Evolutionary conservation across 2,888 invertebrate species (phyloP).

Genomic region (Dermolepida albohirtum): DNA sequence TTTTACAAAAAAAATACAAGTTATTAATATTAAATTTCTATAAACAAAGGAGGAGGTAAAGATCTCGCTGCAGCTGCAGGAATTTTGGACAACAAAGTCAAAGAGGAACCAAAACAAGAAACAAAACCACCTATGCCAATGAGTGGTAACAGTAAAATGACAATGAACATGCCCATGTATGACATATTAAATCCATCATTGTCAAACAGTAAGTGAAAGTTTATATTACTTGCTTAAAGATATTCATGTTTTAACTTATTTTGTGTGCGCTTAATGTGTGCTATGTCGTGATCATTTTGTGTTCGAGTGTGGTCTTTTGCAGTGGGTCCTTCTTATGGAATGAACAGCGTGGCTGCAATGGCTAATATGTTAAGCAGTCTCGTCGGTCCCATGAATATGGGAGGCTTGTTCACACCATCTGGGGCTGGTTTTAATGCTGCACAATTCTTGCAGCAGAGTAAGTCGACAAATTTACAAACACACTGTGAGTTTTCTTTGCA

Average conservation of each 20-base stretch:
- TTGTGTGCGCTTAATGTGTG: constrained; percentile 8
- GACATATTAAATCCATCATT: constrained; percentile 67
- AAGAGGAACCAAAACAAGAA: constrained; percentile 63
- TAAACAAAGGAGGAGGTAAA: constrained; percentile 80
- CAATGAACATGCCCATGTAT: constrained; percentile 67
- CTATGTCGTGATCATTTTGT: constrained; percentile 19
- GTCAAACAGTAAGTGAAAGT: constrained; percentile 46
- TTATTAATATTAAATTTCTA: constrained; percentile 17
- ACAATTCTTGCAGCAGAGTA: constrained; percentile 88
- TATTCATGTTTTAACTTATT: constrained; percentile 6
- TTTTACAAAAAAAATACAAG: background rate
- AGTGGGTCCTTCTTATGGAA: constrained; percentile 53
- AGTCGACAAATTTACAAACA: constrained; percentile 64
- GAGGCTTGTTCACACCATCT: constrained; percentile 58
- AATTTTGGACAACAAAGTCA: constrained; percentile 64
- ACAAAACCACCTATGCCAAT: constrained; percentile 53
- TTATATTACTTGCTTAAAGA: too few relatives aligned
- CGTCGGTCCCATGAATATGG: constrained; percentile 63
- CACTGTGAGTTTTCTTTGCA: constrained; percentile 42
- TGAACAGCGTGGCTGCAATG: constrained; percentile 66
- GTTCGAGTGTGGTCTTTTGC: constrained; percentile 41
- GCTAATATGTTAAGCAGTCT: constrained; percentile 66
- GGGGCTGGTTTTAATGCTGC: constrained; percentile 75
- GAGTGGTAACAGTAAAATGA: constrained; percentile 61
- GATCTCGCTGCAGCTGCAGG: constrained; percentile 85